Evolutionary conservation across 2,113 vertebrate species (phyloP).

Genomic region (Eira barbara): DNA sequence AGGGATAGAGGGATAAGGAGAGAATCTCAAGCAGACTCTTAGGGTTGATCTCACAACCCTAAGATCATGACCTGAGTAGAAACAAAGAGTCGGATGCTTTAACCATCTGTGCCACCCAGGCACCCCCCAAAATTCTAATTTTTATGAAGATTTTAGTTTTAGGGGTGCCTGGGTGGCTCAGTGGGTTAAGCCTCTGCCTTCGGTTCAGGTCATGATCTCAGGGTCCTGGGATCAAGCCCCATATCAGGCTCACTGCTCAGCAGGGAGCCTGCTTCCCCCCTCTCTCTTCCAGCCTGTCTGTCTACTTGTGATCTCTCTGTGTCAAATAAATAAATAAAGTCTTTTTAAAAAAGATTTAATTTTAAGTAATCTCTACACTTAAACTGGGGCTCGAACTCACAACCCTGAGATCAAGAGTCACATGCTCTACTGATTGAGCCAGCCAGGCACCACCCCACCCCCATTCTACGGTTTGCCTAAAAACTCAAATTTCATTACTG

Average conservation of each 20-base stretch:
- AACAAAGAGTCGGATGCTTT: background rate
- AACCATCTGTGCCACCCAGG: background rate
- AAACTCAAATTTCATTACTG: background rate
- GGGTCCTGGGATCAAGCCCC: too few species aligned
- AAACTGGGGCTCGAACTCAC: background rate
- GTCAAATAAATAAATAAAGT: too few species aligned
- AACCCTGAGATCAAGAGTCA: background rate
- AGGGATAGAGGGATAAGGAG: background rate
- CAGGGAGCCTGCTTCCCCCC: too few species aligned
- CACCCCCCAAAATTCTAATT: background rate
- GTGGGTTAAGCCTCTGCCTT: too few species aligned
- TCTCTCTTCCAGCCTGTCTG: too few species aligned
- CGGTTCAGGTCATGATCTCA: too few species aligned
- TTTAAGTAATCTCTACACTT: background rate
- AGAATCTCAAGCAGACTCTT: background rate
- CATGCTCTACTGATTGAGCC: background rate
- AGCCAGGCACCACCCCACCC: background rate
- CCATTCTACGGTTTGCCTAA: background rate
- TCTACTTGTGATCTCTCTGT: too few species aligned
- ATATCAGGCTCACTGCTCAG: too few species aligned
- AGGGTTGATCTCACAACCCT: background rate
- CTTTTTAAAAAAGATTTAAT: background rate
- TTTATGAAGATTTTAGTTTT: background rate
- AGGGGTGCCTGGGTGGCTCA: too few species aligned
- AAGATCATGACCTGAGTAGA: background rate